Base-by-base conservation (phyloP, 2,797 vertebrate species). In the Vireo griseus region DNA sequence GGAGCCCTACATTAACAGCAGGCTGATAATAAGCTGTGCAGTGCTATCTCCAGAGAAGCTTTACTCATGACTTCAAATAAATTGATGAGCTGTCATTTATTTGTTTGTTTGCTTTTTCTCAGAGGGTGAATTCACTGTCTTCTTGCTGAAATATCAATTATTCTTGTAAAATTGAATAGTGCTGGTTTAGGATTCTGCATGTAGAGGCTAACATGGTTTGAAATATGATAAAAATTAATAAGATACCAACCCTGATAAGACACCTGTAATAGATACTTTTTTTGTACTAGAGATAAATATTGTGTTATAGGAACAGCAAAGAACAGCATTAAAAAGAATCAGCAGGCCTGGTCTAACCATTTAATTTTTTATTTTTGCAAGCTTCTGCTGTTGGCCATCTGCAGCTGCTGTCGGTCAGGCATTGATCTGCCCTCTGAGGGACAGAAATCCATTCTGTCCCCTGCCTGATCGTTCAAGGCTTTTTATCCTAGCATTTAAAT, bases 401-500 rank as follows among this genome's bases (percentile, higher is more conserved):
- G 92, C 80, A 92, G 81, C 92, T 92, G 67, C 63, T 87, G 88
- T 58, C 4, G 12, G 91, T 86, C 67, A 84, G 16, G 76, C 74
- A 71, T 39, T 82, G 63, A 87, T 88, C 74, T 92, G 85, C 91
- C 86, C 96, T 81, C 82, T 68, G 90, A 79, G 61, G 74, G 86
- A 80, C 3, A 90, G 63, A 92, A 93, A 79, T 50, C 59, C 83
- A 57, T 85, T 88, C 80, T 92, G 72, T 65, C 77, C 83, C 86
- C 59, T 57, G 54, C 83, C 33, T 93, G 79, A 26, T 80, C 15
- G 0, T 87, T 87, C 57, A 79, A 54, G 50, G 57, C 58, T 86
- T 94, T 96, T 96, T 69, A 92, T 88, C 73, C 66, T 25, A 71
- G 82, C 55, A 42, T 93, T 95, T 88, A 73, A 88, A 96, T 65